Evolutionary conservation across 2,888 invertebrate species (phyloP).

Genomic region (Priocnemis perturbator): DNA sequence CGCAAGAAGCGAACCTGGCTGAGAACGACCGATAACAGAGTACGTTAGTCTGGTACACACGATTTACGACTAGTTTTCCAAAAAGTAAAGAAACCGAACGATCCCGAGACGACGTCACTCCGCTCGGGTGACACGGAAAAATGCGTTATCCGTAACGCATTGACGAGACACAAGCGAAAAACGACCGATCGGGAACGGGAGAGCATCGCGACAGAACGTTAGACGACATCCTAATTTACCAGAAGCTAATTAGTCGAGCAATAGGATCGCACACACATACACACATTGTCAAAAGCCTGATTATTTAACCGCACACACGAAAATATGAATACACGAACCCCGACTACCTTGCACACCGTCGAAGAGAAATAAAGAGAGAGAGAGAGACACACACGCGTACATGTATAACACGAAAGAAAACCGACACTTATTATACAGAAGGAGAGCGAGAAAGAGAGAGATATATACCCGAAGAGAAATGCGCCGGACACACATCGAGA

Average conservation of each 20-base stretch:
- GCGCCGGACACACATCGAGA: not conserved
- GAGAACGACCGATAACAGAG: constrained; percentile 20
- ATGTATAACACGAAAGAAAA: not conserved
- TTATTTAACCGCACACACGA: constrained; percentile 51
- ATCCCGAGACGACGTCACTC: not conserved
- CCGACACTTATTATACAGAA: not conserved
- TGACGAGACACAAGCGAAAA: too few relatives aligned
- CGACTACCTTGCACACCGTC: constrained; percentile 1
- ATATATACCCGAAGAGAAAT: not conserved
- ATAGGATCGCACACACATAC: constrained; percentile 52
- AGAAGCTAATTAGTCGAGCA: constrained; percentile 45
- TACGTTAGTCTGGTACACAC: constrained; percentile 53
- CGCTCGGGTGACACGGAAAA: too few relatives aligned
- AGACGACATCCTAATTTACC: constrained; percentile 53
- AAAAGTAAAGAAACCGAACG: constrained; percentile 12
- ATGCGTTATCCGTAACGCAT: too few relatives aligned
- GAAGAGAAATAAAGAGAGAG: not conserved
- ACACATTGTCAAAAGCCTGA: constrained; percentile 43
- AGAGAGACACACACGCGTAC: not conserved
- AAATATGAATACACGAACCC: not conserved
- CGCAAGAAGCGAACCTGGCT: not conserved
- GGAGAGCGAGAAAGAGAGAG: not conserved
- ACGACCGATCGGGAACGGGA: too few relatives aligned
- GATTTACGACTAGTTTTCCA: constrained; percentile 53
- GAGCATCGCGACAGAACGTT: constrained; percentile 10